A percentile compares a stretch with the other conserved stretches of the same genome.
phyloP scores from a whole-genome alignment of 2,113 vertebrate genomes.

The Chaetodon trifascialis region DNA sequence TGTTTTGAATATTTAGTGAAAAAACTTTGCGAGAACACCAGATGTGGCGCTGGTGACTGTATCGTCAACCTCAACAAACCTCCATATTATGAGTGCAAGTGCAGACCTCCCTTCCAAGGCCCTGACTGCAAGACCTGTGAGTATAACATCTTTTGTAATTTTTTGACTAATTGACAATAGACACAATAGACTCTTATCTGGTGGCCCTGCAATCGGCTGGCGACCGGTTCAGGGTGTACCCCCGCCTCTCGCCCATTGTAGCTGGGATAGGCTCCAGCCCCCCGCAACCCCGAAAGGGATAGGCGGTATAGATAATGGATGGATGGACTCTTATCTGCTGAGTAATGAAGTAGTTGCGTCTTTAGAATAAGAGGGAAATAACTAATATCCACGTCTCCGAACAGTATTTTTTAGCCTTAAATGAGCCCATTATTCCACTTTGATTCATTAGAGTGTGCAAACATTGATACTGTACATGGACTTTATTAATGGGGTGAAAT shows the following conservation, averaged over 20 bases:
- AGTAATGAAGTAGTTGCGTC: not conserved
- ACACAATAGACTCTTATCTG: not conserved
- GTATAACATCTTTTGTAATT: not conserved
- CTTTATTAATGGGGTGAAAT: too few species aligned
- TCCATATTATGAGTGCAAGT: constrained; percentile 38
- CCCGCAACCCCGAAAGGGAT: too few species aligned
- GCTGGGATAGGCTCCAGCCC: too few species aligned
- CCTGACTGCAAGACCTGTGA: constrained; percentile 37
- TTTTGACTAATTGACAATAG: not conserved
- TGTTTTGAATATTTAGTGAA: constrained; percentile 14
- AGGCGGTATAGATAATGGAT: too few species aligned
- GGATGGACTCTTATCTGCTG: not conserved
- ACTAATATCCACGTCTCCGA: too few species aligned
- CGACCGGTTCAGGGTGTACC: too few species aligned
- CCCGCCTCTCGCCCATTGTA: too few species aligned
- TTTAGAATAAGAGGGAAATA: too few species aligned
- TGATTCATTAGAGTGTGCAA: too few species aligned
- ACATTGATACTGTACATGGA: too few species aligned
- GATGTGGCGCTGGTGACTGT: constrained; percentile 26
- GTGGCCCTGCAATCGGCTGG: too few species aligned
- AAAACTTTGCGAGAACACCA: constrained; percentile 27
- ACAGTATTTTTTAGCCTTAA: not conserved
- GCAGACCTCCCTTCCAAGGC: constrained; percentile 28
- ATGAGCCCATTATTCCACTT: not conserved
- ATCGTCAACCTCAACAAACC: constrained; percentile 3